Evolutionary conservation across 2,113 vertebrate genomes (phyloP).

Genomic region (Spea bombifrons): DNA sequence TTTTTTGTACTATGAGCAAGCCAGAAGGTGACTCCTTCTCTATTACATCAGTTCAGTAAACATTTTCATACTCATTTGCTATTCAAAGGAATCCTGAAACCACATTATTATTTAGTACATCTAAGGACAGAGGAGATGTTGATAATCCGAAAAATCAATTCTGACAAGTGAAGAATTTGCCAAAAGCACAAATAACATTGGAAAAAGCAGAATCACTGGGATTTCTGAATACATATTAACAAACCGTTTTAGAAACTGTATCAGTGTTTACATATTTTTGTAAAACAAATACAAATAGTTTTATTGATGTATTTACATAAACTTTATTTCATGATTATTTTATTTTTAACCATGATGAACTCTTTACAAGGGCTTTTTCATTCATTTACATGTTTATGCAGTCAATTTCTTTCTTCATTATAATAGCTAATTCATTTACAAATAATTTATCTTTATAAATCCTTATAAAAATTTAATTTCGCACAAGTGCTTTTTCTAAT

Average conservation of each 20-base stretch:
- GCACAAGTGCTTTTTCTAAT: too few relatives aligned
- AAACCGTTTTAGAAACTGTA: conserved; percentile 12
- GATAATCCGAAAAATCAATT: conserved; percentile 27
- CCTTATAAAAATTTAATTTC: too few relatives aligned
- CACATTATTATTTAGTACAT: conserved; percentile 6
- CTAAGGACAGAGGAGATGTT: conserved; percentile 16
- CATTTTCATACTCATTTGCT: not conserved
- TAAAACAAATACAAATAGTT: too few relatives aligned
- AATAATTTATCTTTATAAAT: too few relatives aligned
- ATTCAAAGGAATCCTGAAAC: not conserved
- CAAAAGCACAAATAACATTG: conserved; percentile 28
- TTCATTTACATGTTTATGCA: too few relatives aligned
- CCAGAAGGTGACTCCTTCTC: not conserved
- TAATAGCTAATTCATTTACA: too few relatives aligned
- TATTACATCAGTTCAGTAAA: not conserved
- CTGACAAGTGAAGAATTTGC: conserved; percentile 24
- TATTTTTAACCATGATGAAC: too few relatives aligned
- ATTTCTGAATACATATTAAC: conserved; percentile 3
- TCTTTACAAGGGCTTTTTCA: too few relatives aligned
- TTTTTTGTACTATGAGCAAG: too few relatives aligned
- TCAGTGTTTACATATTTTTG: conserved; percentile 8
- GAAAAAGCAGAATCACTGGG: conserved; percentile 6
- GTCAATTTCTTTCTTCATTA: too few relatives aligned
- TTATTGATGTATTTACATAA: too few relatives aligned
- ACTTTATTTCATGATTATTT: too few relatives aligned